These are phyloP conservation scores for Oppia nitens DNA, from an alignment of 1,140 invertebrate species.

Conservation along the genomic window DNA sequence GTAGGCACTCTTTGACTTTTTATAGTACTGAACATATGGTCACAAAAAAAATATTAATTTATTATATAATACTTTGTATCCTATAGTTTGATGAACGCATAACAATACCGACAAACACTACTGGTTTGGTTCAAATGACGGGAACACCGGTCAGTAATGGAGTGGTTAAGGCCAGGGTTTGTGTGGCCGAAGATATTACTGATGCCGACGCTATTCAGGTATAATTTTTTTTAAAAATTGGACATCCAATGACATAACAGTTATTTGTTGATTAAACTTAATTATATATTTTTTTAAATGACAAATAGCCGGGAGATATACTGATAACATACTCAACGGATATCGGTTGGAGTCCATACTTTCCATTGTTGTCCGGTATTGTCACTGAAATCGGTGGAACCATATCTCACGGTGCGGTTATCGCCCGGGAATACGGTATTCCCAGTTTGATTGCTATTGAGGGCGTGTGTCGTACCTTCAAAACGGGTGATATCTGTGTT, in stretches of 20 bases:
- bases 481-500: slow-evolving; percentile 36
- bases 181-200: slow-evolving; percentile 39
- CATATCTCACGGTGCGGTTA: slow-evolving; percentile 68
- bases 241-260: not conserved
- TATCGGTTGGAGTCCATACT: slow-evolving; percentile 72
- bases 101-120: not conserved
- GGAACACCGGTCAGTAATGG: slow-evolving; percentile 55
- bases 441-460: slow-evolving; percentile 58
- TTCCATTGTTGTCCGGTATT: slow-evolving; percentile 58
- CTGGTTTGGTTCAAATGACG: slow-evolving; percentile 24
- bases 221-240: not conserved
- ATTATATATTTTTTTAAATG: no score
- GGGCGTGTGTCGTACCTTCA: slow-evolving; percentile 45
- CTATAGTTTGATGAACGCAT: not conserved
- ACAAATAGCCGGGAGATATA: slow-evolving; percentile 44
- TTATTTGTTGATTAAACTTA: slow-evolving; percentile 22
- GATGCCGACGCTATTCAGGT: slow-evolving; percentile 31
- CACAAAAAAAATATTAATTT: no score
- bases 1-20: not conserved
- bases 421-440: slow-evolving; percentile 68
- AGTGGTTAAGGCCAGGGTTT: slow-evolving; percentile 42
- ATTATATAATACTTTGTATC: not conserved
- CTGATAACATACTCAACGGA: slow-evolving; percentile 60
- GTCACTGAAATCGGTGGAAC: slow-evolving; percentile 69
- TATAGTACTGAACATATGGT: not conserved